Base-by-base conservation (phyloP, 2,113 vertebrate species). In the Raja brachyura region DNA sequence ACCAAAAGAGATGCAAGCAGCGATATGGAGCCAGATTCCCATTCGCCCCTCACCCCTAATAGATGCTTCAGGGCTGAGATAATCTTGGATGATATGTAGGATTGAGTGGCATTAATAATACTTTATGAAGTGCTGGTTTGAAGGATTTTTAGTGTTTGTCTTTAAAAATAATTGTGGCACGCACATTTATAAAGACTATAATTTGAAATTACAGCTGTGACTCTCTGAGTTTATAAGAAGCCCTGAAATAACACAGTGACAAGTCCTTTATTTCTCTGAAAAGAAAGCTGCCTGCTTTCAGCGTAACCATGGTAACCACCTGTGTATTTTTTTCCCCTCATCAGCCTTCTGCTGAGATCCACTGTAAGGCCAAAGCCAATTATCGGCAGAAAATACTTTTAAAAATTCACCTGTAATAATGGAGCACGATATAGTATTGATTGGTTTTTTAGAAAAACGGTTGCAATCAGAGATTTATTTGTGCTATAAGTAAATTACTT, bases 121-220 rank as follows among this genome's bases (percentile, higher is more conserved):
- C 90, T 68, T 92, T 92, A 92, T 54, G 68, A 92, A 92, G 68
- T 48, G 90, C 90, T 92, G 90, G 90, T 54, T 92, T 73, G 90
- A 92, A 92, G 90, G 90, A 92, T 92, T 92, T 90, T 92, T 73
- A 92, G 90, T 92, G 90, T 92, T 92, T 92, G 90, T 73, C 90
- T 92, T 92, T 92, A 92, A 92, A 92, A 92, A 92, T 92, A 92
- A 92, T 92, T 92, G 90, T 73, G 90, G 68, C 90, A 54, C 68
- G 59, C 90, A 92, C 90, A 92, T 92, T 92, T 92, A 73, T 92
- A 92, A 92, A 92, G 90, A 92, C 90, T 92, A 73, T 92, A 92
- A 92, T 92, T 92, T 92, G 90, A 92, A 92, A 92, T 92, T 92
- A 92, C 90, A 92, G 90, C 90, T 92, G 90, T 92, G 90, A 92